Evolutionary conservation across 1,140 invertebrate species (phyloP).

Genomic region (Paramacrobiotus metropolitanus): DNA sequence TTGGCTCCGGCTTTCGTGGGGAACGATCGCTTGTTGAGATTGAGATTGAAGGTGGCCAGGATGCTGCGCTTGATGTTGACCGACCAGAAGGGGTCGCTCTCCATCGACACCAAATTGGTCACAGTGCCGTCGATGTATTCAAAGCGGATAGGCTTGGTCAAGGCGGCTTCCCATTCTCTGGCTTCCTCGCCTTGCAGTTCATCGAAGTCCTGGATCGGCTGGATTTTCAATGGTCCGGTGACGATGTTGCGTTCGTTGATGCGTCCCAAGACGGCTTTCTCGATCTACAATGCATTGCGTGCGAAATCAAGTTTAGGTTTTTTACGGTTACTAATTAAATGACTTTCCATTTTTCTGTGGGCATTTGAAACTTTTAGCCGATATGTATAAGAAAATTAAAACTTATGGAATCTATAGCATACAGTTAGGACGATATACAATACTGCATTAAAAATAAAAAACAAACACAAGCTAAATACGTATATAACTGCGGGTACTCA

Average conservation of each 20-base stretch:
- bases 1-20: background rate
- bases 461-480: background rate
- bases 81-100: conserved; percentile 19
- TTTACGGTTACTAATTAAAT: too few relatives aligned
- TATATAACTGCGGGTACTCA: background rate
- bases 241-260: background rate
- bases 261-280: background rate
- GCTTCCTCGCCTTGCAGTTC: background rate
- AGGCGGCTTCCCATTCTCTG: conserved; percentile 1
- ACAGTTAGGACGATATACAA: too few relatives aligned
- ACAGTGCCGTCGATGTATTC: conserved; percentile 11
- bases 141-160: conserved; percentile 12
- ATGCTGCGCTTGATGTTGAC: conserved; percentile 21
- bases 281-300: conserved; percentile 2
- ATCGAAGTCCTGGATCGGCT: background rate
- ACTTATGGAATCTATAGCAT: too few relatives aligned
- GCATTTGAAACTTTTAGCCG: too few relatives aligned
- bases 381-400: too few relatives aligned
- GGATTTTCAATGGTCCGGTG: background rate
- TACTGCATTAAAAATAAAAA: background rate
- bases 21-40: conserved; percentile 11
- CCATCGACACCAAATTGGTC: conserved; percentile 12
- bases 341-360: too few relatives aligned
- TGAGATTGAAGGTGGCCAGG: conserved; percentile 19
- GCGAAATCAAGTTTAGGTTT: too few relatives aligned